phyloP scores from a whole-genome alignment of 2,113 vertebrate species.

The Dasyurus viverrinus region DNA sequence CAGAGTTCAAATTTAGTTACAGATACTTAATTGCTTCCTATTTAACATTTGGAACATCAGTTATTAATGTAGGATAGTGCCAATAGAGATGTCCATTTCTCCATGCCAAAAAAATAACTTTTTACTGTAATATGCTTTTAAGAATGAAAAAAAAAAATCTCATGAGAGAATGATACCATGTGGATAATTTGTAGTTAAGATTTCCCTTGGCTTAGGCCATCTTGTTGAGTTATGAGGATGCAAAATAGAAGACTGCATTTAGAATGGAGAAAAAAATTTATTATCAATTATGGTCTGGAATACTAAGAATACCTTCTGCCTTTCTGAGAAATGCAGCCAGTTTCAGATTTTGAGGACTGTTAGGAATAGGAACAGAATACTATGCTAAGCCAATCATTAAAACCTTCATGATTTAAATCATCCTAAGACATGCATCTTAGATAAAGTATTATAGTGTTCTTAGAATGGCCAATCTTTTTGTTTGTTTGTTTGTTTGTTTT shows the following conservation, averaged over 20 bases:
- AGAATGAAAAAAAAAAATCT: not conserved
- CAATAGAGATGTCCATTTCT: not conserved
- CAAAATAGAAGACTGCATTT: not conserved
- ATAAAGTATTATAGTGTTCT: not conserved
- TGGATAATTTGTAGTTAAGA: not conserved
- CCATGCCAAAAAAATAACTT: not conserved
- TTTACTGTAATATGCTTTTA: not conserved
- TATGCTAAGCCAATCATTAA: not conserved
- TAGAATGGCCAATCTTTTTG: not conserved
- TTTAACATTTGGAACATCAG: not conserved
- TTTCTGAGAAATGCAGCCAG: not conserved
- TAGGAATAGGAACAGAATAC: not conserved
- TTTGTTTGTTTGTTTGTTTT: too few species aligned
- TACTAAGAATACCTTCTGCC: not conserved
- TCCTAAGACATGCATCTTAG: not conserved
- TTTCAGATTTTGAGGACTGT: not conserved
- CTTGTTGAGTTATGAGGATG: not conserved
- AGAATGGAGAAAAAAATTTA: not conserved
- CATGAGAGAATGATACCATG: not conserved
- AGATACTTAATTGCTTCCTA: not conserved
- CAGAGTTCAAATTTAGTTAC: not conserved
- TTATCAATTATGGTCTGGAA: not conserved
- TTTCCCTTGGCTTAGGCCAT: not conserved
- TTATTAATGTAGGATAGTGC: not conserved
- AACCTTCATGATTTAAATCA: not conserved